Conservation (phyloP, 2,113 vertebrate genomes). For the Oostethus manadensis region DNA sequence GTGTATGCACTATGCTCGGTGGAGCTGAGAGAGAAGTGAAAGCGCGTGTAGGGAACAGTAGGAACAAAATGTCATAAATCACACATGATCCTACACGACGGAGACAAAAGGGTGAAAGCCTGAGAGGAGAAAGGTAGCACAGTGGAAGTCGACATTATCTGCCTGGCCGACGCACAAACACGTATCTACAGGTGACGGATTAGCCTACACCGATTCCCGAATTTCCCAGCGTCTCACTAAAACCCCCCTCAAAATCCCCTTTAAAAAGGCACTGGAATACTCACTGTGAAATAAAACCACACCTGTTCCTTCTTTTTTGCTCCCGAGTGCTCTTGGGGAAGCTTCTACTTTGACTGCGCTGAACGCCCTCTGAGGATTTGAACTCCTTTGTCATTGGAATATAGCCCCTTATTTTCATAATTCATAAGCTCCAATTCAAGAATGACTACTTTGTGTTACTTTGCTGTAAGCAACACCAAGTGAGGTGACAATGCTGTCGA, state of each 20-base stretch:
- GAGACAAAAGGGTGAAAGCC: slow-evolving; percentile 45
- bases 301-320: slow-evolving; percentile 22
- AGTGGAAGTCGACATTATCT: slow-evolving; percentile 45
- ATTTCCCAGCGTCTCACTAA: slow-evolving; percentile 51
- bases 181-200: slow-evolving; percentile 58
- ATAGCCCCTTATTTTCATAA: slow-evolving; percentile 13
- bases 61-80: slow-evolving; percentile 69
- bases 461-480: slow-evolving; percentile 21
- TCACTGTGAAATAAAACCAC: slow-evolving; percentile 55
- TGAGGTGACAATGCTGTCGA: slow-evolving; percentile 1
- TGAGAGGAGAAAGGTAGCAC: slow-evolving; percentile 31
- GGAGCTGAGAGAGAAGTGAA: slow-evolving; percentile 36
- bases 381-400: slow-evolving; percentile 17
- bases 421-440: slow-evolving; percentile 3
- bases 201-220: slow-evolving; percentile 53
- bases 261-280: slow-evolving; percentile 48
- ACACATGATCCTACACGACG: slow-evolving; percentile 56
- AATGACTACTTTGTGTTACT: slow-evolving; percentile 14
- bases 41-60: slow-evolving; percentile 43
- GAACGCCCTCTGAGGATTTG: slow-evolving; percentile 19
- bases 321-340: neutral
- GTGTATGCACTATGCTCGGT: slow-evolving; percentile 9
- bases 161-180: slow-evolving; percentile 53
- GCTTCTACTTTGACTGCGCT: slow-evolving; percentile 27
- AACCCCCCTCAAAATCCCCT: slow-evolving; percentile 36